Base-by-base conservation (phyloP, 2,888 invertebrate species). In the Phoronis australis region DNA sequence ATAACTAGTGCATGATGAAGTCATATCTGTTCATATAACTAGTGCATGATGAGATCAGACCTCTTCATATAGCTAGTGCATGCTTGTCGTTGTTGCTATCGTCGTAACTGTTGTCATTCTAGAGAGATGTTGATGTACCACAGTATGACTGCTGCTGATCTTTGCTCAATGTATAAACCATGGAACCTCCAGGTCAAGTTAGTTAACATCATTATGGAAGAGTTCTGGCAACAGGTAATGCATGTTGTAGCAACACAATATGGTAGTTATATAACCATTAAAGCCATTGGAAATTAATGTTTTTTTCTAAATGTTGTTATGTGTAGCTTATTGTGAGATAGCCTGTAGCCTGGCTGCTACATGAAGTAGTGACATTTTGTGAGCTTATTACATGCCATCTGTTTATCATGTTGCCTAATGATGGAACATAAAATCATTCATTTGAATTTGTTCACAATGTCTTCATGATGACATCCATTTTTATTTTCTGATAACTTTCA, bases 101-200 rank as follows among this genome's bases (percentile, higher is more conserved):
- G n/a, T n/a, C n/a, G n/a, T n/a, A n/a, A n/a, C n/a, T n/a, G n/a
- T n/a, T n/a, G n/a, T n/a, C n/a, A n/a, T n/a, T 63, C 27, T 65
- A 81, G 88, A 62, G 76, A 83, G 47, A 74, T 88, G 38, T 80
- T 86, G 9, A 85, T 87, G 79, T 87, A 87, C 0, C 83, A 88
- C 57, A 82, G 86, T 2, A 90, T 90, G 90, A 90, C 90, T 0
- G 86, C 87, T 0, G 86, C 87, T 56, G 90, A 90, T 72, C 78
- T 90, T 20, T 88, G 88, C 47, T 88, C 90, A 1, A 86, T 87
- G 59, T 85, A 88, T 1, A 90, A 90, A 70, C 88, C 89, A 1
- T 90, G 90, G 89, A 82, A 85, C 23, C 81, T 87, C 2, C 90
- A 90, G 76, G 83, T 84, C 21, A 83, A 87, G 67, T 88, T 94